Conservation (phyloP, 2,113 vertebrate species). For the Cavia aperea region DNA sequence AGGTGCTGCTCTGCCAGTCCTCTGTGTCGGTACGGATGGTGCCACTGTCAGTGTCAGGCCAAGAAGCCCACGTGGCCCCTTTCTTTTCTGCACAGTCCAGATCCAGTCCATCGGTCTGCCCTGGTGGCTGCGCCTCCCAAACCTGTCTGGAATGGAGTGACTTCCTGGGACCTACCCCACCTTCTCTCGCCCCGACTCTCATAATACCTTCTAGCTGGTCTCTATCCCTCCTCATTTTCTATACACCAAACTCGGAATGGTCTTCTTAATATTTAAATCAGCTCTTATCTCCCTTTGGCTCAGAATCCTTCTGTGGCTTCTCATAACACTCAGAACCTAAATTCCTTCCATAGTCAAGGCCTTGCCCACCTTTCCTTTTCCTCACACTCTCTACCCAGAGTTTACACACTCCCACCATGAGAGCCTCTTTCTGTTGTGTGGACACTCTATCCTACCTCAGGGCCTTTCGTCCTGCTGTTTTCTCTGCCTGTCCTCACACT, state of each 20-base stretch:
- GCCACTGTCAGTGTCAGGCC: background rate
- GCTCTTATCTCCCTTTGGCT: background rate
- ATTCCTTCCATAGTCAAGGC: background rate
- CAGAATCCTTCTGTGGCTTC: background rate
- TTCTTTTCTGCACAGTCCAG: background rate
- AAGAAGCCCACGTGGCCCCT: background rate
- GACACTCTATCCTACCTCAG: background rate
- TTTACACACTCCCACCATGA: rapidly evolving
- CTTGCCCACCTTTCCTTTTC: background rate
- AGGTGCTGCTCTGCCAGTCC: background rate
- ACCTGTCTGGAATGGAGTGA: background rate
- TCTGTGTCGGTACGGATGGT: background rate
- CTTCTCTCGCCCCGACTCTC: background rate
- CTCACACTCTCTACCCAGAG: background rate
- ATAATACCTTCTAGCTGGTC: background rate
- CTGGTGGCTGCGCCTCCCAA: background rate
- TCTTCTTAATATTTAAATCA: background rate
- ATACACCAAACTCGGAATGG: background rate
- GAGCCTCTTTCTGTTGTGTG: background rate
- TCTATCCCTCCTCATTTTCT: background rate
- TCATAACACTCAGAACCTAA: background rate
- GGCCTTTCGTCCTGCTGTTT: background rate
- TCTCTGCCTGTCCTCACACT: background rate
- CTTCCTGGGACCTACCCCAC: background rate
- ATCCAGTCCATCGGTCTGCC: background rate